phyloP scores from a whole-genome alignment of 2,113 vertebrate species.

The Erpornis zantholeuca region DNA sequence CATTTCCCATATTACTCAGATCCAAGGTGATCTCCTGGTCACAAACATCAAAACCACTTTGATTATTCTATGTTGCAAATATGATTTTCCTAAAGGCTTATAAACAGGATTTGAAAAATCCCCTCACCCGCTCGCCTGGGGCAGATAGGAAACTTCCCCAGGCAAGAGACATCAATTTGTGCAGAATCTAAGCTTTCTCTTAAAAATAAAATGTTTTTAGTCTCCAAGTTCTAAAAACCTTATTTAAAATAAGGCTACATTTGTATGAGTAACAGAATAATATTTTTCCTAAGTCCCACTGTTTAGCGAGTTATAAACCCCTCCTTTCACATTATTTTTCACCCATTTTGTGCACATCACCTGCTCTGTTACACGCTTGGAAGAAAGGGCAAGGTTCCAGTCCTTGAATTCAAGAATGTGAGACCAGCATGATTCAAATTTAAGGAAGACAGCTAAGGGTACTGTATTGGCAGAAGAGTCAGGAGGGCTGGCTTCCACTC shows the following conservation, averaged over 20 bases:
- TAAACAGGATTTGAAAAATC: slow-evolving; percentile 45
- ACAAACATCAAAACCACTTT: slow-evolving; percentile 45
- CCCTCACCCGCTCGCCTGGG: slow-evolving; percentile 32
- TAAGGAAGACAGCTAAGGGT: neutral
- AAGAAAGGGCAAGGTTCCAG: neutral
- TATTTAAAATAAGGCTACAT: slow-evolving; percentile 1
- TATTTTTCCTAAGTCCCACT: neutral
- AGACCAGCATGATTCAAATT: neutral
- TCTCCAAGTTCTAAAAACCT: neutral
- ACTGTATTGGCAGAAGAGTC: neutral
- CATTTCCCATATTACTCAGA: neutral
- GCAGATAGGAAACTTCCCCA: slow-evolving; percentile 48
- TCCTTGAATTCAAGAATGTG: neutral
- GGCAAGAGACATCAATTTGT: slow-evolving; percentile 54
- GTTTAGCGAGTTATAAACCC: neutral
- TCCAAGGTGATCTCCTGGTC: slow-evolving; percentile 11
- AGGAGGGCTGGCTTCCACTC: neutral
- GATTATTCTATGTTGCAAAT: slow-evolving; percentile 41
- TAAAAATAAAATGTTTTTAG: slow-evolving; percentile 34
- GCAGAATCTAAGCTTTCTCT: slow-evolving; percentile 25
- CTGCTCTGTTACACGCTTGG: neutral
- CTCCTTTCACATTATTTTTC: neutral
- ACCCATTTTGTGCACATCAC: neutral
- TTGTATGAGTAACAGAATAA: neutral
- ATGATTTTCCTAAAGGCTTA: slow-evolving; percentile 39